Evolutionary conservation across 2,888 invertebrate genomes (phyloP), one percentile per base, ranked within the genome.

Genomic region (Liposcelis brunnea): DNA sequence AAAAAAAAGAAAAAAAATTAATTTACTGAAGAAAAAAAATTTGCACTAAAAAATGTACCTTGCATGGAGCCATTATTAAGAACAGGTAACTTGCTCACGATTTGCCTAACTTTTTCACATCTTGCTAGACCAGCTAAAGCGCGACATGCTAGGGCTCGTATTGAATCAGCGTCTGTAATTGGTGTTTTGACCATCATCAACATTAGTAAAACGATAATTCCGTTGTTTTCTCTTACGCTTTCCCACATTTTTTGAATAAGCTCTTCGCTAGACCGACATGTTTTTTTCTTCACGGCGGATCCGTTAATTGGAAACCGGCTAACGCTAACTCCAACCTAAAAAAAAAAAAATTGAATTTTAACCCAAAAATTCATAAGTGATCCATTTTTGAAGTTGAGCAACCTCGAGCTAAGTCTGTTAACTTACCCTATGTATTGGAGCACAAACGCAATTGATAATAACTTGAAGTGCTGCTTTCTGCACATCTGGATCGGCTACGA

Each of bases 101-200:
- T 95, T 68, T 97, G 95, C 4, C 85, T 67, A 2, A 95, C 85
- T 43, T 86, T 87, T 59, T 90, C 86, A 46, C 86, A 89, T n/a
- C 95, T 71, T 1, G 94, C 87, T 31, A 98, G 69, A 0, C 97
- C 97, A 26, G 89, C 86, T 38, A 97, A 67, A 3, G 93, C 93
- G 53, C 84, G 74, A 59, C 95, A 95, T 0, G 97, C 94, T 55
- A 95, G 70, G 2, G 90, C 89, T 43, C 97, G 74, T 54, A 98
- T 80, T 33, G 83, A 78, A 64, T 98, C 97, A 12, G 97, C 97
- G 67, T 97, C 95, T 2, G 94, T 94, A 46, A 95, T 87, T 0
- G 97, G 97, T 0, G 84, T 80, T 65, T 93, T 93, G 11, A 83
- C 77, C 66, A 82, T 80, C 77, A 97, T 80, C 49, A 94, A 68